Base-by-base conservation (phyloP, 2,113 vertebrate genomes). In the Pantherophis guttatus region DNA sequence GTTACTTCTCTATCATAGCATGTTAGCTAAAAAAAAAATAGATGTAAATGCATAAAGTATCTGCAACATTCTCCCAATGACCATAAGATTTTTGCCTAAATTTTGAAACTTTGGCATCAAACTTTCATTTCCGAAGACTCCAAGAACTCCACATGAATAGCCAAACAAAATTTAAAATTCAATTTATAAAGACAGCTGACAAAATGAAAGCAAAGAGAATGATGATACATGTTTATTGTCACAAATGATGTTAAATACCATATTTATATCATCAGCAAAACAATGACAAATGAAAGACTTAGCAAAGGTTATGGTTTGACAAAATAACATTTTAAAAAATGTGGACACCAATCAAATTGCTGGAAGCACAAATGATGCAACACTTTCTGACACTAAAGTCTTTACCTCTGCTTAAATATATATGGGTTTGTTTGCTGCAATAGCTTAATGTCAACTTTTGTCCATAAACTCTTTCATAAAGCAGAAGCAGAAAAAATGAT, bases 271-370 rank as follows among this genome's bases (percentile, higher is more conserved):
- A 98, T 98, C 97, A 97, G 95, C 96, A 98, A 98, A 98, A 98
- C 98, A 97, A 98, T 98, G 98, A 98, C 97, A 98, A 98, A 98
- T 98, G 98, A 98, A 98, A 97, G 97, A 98, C 96, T 97, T 96
- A 95, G 98, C 97, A 98, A 98, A 98, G 98, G 98, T 98, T 98
- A 98, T 95, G 97, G 97, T 97, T 98, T 98, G 97, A 98, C 98
- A 98, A 98, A 98, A 97, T 97, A 98, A 97, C 97, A 97, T 98
- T 98, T 98, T 93, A 97, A 97, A 97, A 97, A 97, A 98, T 97
- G 96, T 96, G 96, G 97, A 98, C 97, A 98, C 98, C 98, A 98
- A 98, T 98, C 98, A 98, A 97, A 98, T 98, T 98, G 98, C 98
- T 98, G 95, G 94, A 97, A 96, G 95, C 95, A 96, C 94, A 95